phyloP scores from a whole-genome alignment of 2,113 vertebrate species.

The Xiphias gladius region DNA sequence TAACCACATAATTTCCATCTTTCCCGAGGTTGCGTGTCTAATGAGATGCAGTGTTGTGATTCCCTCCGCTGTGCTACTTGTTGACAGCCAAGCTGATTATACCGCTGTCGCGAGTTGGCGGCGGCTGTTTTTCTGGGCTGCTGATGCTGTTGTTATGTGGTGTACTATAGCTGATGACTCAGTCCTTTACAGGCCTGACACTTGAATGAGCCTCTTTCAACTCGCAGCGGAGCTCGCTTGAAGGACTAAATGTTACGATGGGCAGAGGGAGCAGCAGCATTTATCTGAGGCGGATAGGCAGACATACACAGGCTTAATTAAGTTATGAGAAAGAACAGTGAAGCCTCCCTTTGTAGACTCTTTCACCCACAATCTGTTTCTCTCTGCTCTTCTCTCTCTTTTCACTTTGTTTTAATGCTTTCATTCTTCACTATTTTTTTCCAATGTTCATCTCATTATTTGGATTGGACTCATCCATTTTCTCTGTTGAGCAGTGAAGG shows the following conservation, averaged over 20 bases:
- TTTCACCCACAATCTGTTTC: constrained; percentile 42
- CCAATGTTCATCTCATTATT: constrained; percentile 40
- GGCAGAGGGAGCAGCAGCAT: constrained; percentile 50
- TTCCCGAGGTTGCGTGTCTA: constrained; percentile 14
- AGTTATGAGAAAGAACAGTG: constrained; percentile 64
- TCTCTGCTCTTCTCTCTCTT: neutral
- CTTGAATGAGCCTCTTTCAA: constrained; percentile 70
- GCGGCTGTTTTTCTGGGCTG: constrained; percentile 46
- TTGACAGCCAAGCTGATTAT: constrained; percentile 57
- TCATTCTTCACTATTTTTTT: neutral
- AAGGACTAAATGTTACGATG: constrained; percentile 52
- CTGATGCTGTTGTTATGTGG: constrained; percentile 47
- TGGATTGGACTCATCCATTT: constrained; percentile 57
- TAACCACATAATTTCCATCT: neutral
- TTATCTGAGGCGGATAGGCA: constrained; percentile 48
- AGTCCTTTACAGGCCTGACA: constrained; percentile 49
- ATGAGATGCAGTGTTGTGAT: constrained; percentile 46
- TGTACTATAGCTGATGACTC: constrained; percentile 62
- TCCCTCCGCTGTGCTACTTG: constrained; percentile 36
- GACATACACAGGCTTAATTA: constrained; percentile 62
- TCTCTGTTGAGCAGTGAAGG: constrained; percentile 46
- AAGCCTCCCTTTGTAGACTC: constrained; percentile 44
- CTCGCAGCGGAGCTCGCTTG: constrained; percentile 40
- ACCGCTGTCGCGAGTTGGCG: constrained; percentile 11
- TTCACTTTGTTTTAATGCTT: constrained; percentile 47